Conservation (phyloP, 1,140 invertebrate species). For the Apis laboriosa region DNA sequence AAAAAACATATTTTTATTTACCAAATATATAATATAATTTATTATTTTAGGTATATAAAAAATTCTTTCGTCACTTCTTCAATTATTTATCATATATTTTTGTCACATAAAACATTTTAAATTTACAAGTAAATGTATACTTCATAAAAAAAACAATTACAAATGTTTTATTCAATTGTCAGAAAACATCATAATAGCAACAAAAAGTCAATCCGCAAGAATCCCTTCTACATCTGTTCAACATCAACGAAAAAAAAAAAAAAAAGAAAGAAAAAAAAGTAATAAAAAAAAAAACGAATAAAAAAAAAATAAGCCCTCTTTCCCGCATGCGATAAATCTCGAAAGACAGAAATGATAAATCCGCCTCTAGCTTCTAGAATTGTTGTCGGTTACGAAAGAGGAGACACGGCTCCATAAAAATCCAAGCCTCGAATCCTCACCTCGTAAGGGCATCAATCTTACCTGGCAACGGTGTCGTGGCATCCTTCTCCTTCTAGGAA, state of each 20-base stretch:
- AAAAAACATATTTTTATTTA: neutral
- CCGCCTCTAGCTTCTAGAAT: slow-evolving; percentile 45
- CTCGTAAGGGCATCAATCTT: slow-evolving; percentile 52
- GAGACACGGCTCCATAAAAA: slow-evolving; percentile 30
- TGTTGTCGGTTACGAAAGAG: slow-evolving; percentile 30
- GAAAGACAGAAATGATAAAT: slow-evolving; percentile 30
- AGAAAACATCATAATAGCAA: neutral
- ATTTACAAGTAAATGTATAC: no score
- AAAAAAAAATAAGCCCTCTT: neutral
- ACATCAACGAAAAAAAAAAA: slow-evolving; percentile 11
- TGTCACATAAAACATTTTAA: no score
- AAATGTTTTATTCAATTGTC: neutral
- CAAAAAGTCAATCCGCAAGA: neutral
- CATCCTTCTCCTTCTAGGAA: slow-evolving; percentile 74
- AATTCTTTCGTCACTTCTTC: fast-evolving
- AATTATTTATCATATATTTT: no score
- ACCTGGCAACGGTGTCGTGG: slow-evolving; percentile 75
- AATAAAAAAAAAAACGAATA: neutral
- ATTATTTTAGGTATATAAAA: neutral
- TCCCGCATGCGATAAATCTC: slow-evolving; percentile 16
- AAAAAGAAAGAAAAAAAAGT: neutral
- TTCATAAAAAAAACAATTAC: neutral
- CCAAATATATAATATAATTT: neutral
- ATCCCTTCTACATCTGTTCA: slow-evolving; percentile 8
- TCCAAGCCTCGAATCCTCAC: slow-evolving; percentile 33